Evolutionary conservation across 2,113 vertebrate species (phyloP).

Genomic region (Corythaixoides concolor): DNA sequence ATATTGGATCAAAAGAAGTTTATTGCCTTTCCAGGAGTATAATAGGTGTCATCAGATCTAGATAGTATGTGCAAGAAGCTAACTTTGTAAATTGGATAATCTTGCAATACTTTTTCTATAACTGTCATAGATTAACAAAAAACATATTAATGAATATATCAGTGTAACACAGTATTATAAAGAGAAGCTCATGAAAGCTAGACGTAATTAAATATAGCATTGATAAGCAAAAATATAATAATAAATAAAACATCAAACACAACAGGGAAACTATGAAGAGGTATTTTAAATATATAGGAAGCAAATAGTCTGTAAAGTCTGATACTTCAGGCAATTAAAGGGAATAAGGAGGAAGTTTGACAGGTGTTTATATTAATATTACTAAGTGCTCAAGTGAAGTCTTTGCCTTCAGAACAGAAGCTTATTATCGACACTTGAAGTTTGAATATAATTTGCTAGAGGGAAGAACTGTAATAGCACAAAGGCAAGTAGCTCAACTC

Average conservation of each 20-base stretch:
- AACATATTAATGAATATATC: not conserved
- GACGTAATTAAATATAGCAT: not conserved
- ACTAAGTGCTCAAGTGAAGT: not conserved
- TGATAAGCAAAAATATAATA: not conserved
- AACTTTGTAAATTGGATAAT: not conserved
- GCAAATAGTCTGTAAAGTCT: not conserved
- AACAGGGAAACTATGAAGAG: not conserved
- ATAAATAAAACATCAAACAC: constrained; percentile 35
- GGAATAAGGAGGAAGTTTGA: not conserved
- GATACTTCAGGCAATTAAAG: constrained; percentile 1
- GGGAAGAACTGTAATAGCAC: not conserved
- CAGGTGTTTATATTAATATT: not conserved
- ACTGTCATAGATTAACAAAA: not conserved
- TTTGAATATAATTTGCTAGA: not conserved
- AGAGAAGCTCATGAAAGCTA: not conserved
- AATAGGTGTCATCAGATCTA: not conserved
- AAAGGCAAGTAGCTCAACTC: not conserved
- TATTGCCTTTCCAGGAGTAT: not conserved
- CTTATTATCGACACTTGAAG: not conserved
- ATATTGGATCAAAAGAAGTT: not conserved
- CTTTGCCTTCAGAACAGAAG: not conserved
- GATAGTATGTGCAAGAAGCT: not conserved
- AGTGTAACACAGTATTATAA: not conserved
- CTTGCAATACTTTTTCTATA: not conserved
- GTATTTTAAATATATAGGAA: not conserved